These are phyloP conservation scores for Abscondita cerata DNA, from an alignment of 2,888 invertebrate genomes.

Conservation along the genomic window DNA sequence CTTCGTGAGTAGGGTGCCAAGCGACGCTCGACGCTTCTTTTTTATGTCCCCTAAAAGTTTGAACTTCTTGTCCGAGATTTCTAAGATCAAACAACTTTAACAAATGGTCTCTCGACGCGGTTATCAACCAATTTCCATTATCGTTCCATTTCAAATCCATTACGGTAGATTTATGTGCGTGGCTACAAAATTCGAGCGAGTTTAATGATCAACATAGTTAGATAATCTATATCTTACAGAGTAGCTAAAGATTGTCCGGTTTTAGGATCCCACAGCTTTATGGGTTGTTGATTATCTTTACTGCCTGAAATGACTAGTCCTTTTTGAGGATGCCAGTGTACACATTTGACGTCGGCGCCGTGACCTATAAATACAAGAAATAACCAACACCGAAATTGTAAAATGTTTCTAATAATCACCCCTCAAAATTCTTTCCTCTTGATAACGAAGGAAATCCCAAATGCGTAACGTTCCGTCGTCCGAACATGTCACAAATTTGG, in stretches of 20 bases:
- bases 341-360: slow-evolving; percentile 98
- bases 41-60: slow-evolving; percentile 98
- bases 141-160: slow-evolving; percentile 99
- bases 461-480: slow-evolving; percentile 98
- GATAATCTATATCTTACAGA: slow-evolving; percentile 68
- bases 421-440: slow-evolving; percentile 92
- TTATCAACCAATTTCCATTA: slow-evolving; percentile 99
- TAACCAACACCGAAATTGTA: too few relatives aligned
- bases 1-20: slow-evolving; percentile 99
- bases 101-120: slow-evolving; percentile 97
- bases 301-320: slow-evolving; percentile 97
- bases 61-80: slow-evolving; percentile 93
- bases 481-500: slow-evolving; percentile 98
- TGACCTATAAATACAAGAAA: too few relatives aligned
- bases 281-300: slow-evolving; percentile 99
- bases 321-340: slow-evolving; percentile 99
- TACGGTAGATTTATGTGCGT: slow-evolving; percentile 99
- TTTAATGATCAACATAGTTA: not conserved
- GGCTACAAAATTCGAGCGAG: slow-evolving; percentile 62
- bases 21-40: slow-evolving; percentile 97
- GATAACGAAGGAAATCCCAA: slow-evolving; percentile 97
- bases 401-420: too few relatives aligned
- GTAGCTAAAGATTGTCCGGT: slow-evolving; percentile 94
- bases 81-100: slow-evolving; percentile 97
- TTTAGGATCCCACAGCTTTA: slow-evolving; percentile 99